Percentiles rank a stretch among this genome's conserved stretches.
These are phyloP conservation scores for Hippoglossus stenolepis DNA, from an alignment of 2,113 vertebrate species.

Conservation along the genomic window DNA sequence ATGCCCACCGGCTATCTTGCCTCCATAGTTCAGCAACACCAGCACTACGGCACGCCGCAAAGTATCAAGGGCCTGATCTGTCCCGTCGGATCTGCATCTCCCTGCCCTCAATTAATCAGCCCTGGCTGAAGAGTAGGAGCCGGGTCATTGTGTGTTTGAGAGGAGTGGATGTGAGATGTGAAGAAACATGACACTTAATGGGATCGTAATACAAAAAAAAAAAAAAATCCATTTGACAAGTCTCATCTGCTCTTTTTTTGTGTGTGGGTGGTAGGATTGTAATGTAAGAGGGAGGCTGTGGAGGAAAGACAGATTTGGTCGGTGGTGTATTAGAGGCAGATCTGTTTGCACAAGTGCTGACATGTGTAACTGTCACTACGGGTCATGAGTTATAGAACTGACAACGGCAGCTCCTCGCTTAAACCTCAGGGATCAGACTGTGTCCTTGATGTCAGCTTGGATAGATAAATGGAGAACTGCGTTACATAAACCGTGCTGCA, in stretches of 20 bases:
- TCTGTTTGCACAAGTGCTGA: constrained; percentile 71
- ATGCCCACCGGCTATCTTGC: constrained; percentile 75
- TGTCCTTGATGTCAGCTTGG: constrained; percentile 67
- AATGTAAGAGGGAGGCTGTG: background rate
- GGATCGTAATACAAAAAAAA: background rate
- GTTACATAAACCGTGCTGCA: constrained; percentile 54
- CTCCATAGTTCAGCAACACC: constrained; percentile 78
- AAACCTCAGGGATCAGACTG: constrained; percentile 47
- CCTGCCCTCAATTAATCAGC: constrained; percentile 61
- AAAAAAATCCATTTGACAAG: constrained; percentile 1
- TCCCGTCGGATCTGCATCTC: constrained; percentile 63
- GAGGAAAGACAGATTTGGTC: constrained; percentile 29
- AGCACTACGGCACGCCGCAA: constrained; percentile 45
- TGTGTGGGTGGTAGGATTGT: constrained; percentile 10
- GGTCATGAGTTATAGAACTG: constrained; percentile 65
- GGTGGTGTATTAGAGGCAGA: constrained; percentile 42
- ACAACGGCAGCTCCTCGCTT: constrained; percentile 56
- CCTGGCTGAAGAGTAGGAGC: constrained; percentile 40
- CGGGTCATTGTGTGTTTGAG: constrained; percentile 20
- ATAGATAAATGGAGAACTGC: constrained; percentile 57
- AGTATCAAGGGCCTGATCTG: constrained; percentile 70
- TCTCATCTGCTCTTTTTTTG: constrained; percentile 27
- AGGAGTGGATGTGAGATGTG: constrained; percentile 16
- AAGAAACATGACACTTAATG: constrained; percentile 27
- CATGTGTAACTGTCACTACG: constrained; percentile 67